Evolutionary conservation across 2,113 vertebrate species (phyloP), one percentile per base, ranked within the genome.

Genomic region (Porphyrio hochstetteri): DNA sequence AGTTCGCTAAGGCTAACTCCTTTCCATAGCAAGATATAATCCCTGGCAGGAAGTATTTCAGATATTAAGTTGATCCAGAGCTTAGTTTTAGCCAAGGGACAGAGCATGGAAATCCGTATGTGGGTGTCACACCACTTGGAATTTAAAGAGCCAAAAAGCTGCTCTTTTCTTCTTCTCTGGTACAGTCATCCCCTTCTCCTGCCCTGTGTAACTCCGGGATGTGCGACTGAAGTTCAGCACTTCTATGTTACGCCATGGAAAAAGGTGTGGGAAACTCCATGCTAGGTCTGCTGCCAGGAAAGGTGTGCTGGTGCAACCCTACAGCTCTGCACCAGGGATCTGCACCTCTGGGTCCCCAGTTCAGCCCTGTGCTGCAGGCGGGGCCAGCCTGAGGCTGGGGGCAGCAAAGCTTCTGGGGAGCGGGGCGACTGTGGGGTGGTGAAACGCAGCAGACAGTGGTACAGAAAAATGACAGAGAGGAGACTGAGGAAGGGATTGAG

Each of bases 1-100:
- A 93, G 91, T 93, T 94, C 92, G 16, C 75, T 87, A 79, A 96
- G 91, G 88, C 84, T 52, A 59, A 60, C 92, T 96, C 93, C 89
- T 67, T 90, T 92, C 94, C 92, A 88, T 12, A 35, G 85, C 87
- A 77, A 80, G 79, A 90, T 44, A 87, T 85, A 90, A 96, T 91
- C 94, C 95, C 93, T 84, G 77, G 92, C 93, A 95, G 92, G 93
- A 92, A 92, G 63, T 55, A 68, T 87, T 86, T 52, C 82, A 79
- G 65, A 91, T 83, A 88, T 84, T 75, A 72, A 88, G 5, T 69
- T 89, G 91, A 95, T 95, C 77, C 92, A 91, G 94, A 93, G 88
- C 89, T 96, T 40, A 74, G 76, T 74, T 90, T 81, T 38, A 93
- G 82, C 90, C 90, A 65, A 83, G 72, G 72, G 85, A 81, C 84